phyloP scores from a whole-genome alignment of 2,797 vertebrate genomes.

The Halcyon smyrnensis region DNA sequence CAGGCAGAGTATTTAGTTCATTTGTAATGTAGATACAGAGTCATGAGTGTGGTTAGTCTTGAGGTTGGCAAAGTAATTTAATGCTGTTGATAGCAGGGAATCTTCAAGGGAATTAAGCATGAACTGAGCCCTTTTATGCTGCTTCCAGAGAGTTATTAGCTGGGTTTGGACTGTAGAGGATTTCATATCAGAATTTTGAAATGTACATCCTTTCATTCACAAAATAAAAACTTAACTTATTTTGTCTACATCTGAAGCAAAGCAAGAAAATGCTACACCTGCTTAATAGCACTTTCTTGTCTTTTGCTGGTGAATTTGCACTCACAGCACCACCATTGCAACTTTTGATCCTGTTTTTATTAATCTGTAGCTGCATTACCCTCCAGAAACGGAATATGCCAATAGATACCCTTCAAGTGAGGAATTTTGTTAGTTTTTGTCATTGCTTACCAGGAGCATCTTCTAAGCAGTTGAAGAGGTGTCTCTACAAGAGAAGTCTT shows the following conservation, averaged over 20 bases:
- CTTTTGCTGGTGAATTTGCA: not conserved
- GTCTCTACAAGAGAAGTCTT: not conserved
- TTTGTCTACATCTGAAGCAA: not conserved
- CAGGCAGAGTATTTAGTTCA: not conserved
- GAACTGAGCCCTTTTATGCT: not conserved
- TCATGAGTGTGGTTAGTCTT: not conserved
- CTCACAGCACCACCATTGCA: not conserved
- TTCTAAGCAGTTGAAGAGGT: not conserved
- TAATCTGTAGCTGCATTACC: not conserved
- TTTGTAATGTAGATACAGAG: conserved; percentile 21
- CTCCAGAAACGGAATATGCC: not conserved
- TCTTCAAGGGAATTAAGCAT: not conserved
- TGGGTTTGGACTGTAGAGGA: not conserved
- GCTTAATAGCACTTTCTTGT: not conserved
- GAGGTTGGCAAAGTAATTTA: not conserved
- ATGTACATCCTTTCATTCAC: not conserved
- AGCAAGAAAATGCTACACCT: not conserved
- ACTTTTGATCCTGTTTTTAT: not conserved
- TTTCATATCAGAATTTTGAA: not conserved
- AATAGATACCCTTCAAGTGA: not conserved
- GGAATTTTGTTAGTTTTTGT: not conserved
- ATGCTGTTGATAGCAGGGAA: not conserved
- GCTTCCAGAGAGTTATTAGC: not conserved
- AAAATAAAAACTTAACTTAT: not conserved
- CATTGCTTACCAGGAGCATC: not conserved